phyloP scores from a whole-genome alignment of 2,113 vertebrate species.

The Rafetus swinhoei region DNA sequence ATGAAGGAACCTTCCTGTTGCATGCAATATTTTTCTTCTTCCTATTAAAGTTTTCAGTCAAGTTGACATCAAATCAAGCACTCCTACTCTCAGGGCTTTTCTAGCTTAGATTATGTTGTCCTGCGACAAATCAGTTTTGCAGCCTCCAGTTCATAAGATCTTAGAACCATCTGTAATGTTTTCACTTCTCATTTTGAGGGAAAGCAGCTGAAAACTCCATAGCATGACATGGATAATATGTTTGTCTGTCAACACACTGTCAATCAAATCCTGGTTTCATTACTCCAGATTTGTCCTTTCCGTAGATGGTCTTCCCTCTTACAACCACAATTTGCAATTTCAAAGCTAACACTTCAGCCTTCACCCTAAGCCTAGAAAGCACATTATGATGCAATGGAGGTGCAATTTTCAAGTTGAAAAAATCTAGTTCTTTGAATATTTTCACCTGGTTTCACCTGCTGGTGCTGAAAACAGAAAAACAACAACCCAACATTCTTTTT shows the following conservation, averaged over 20 bases:
- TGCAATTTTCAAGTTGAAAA: not conserved
- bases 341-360: not conserved
- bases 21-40: not conserved
- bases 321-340: conserved; percentile 39
- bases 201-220: not conserved
- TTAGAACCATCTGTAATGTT: not conserved
- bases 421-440: not conserved
- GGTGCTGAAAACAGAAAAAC: conserved; percentile 38
- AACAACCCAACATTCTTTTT: not conserved
- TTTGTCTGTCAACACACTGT: conserved; percentile 34
- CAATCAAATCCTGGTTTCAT: conserved; percentile 60
- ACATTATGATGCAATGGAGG: not conserved
- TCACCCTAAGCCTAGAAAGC: not conserved
- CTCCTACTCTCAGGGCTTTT: not conserved
- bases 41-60: not conserved
- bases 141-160: not conserved
- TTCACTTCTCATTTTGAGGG: conserved; percentile 7
- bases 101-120: not conserved
- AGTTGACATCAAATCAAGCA: not conserved
- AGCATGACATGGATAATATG: conserved; percentile 5
- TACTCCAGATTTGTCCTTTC: conserved; percentile 39
- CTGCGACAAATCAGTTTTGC: conserved; percentile 7
- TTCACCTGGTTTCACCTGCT: not conserved
- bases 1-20: rapidly evolving
- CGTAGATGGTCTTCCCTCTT: conserved; percentile 31